Evolutionary conservation across 2,888 invertebrate species (phyloP).

Genomic region (Rotaria macrura): DNA sequence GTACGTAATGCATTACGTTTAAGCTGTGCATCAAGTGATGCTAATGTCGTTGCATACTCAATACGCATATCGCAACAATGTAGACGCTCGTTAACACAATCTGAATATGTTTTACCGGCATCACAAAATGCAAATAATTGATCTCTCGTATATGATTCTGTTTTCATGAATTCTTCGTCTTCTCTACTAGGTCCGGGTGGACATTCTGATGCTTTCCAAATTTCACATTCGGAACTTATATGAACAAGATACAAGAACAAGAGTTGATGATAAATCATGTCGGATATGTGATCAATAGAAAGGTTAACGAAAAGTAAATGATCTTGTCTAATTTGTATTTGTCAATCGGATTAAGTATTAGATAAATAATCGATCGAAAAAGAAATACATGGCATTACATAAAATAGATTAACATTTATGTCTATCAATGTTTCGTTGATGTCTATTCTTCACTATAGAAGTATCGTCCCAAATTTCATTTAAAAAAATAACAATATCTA

Average conservation of each 20-base stretch:
- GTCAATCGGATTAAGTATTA: background rate
- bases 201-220: conserved; percentile 31
- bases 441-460: background rate
- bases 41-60: conserved; percentile 22
- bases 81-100: conserved; percentile 30
- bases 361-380: background rate
- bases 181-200: conserved; percentile 22
- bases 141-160: conserved; percentile 30
- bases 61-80: conserved; percentile 31
- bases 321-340: background rate
- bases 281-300: background rate
- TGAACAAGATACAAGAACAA: background rate
- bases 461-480: background rate
- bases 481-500: too few species aligned
- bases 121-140: conserved; percentile 32
- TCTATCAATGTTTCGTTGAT: background rate
- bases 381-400: background rate
- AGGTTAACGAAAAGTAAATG: background rate
- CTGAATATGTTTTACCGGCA: conserved; percentile 31
- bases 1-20: conserved; percentile 25
- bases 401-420: background rate
- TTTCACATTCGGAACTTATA: conserved; percentile 20
- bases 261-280: background rate
- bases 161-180: conserved; percentile 31
- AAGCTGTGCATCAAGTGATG: conserved; percentile 21